Evolutionary conservation across 2,113 vertebrate genomes (phyloP).

Genomic region (Emydocephalus ijimae): DNA sequence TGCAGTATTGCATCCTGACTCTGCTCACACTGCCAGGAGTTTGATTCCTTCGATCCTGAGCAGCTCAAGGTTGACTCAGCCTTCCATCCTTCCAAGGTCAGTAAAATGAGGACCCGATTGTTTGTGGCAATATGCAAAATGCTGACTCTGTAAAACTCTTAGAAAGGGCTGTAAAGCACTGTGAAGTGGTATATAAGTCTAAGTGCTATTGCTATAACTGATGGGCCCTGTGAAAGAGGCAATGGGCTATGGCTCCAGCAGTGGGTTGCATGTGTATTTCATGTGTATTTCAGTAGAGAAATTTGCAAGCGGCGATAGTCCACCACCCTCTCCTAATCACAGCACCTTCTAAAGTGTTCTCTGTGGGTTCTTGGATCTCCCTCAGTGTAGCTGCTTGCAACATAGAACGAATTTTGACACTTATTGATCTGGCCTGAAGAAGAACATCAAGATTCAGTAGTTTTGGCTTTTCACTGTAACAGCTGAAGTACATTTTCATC

Average conservation of each 20-base stretch:
- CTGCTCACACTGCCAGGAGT: neutral
- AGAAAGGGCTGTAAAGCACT: neutral
- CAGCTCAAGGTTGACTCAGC: neutral
- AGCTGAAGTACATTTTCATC: neutral
- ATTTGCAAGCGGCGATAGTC: neutral
- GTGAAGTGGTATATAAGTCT: neutral
- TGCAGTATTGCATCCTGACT: neutral
- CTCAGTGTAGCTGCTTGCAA: neutral
- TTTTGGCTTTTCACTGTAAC: neutral
- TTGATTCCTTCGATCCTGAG: neutral
- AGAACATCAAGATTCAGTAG: neutral
- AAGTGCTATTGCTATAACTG: neutral
- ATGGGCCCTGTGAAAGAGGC: neutral
- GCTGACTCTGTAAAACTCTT: neutral
- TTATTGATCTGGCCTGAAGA: neutral
- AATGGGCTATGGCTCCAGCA: neutral
- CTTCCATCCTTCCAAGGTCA: neutral
- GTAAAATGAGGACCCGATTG: neutral
- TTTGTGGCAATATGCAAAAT: neutral
- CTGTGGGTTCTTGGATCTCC: neutral
- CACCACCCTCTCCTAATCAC: neutral
- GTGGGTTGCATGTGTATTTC: conserved; percentile 10
- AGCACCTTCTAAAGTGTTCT: neutral
- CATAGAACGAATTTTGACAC: neutral
- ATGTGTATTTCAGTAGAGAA: conserved; percentile 15